Base-by-base conservation (phyloP, 1,140 invertebrate species). In the Microplitis mediator region DNA sequence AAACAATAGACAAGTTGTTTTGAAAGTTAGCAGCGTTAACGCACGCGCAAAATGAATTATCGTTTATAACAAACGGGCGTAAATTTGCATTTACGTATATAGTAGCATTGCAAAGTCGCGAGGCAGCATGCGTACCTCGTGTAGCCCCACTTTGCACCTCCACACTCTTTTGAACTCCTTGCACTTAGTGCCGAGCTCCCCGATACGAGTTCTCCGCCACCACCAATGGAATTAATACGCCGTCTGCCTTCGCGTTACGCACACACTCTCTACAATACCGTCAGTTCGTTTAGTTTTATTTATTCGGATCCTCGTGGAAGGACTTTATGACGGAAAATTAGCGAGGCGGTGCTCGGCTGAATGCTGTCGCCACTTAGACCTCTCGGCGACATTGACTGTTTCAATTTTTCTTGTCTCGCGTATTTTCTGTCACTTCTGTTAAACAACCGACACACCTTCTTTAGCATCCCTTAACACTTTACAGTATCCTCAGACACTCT, bases 261-360 rank as follows among this genome's bases (percentile, higher is more conserved):
- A 63, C 8, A 16, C 50, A 39, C 32, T 51, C 5, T n/a, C 51
- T 31, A 1, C 64, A 51, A 23, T 68, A 23, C 23, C 23, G n/a
- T n/a, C n/a, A n/a, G n/a, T n/a, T n/a, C n/a, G n/a, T n/a, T n/a
- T 6, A 35, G 23, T n/a, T 50, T 67, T 67, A 67, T 67, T 67
- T 68, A 56, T 68, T 67, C 8, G 8, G 54, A 68, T 68, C 51
- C 65, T 35, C 35, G 67, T 65, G 51, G 66, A 45, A 45, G 39
- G 39, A 45, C 54, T 69, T 69, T 69, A 69, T 69, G 67, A 32
- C 35, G 67, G 67, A 69, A 69, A 69, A 69, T 69, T 69, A 69
- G 67, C 67, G 32, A 60, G 67, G 35, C 31, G 67, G 54, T 68
- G 9, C 62, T n/a, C 34, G 8, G 11, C 51, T 68, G 31, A 68